Base-by-base conservation (phyloP, 2,888 invertebrate genomes). In the Rhagium mordax region DNA sequence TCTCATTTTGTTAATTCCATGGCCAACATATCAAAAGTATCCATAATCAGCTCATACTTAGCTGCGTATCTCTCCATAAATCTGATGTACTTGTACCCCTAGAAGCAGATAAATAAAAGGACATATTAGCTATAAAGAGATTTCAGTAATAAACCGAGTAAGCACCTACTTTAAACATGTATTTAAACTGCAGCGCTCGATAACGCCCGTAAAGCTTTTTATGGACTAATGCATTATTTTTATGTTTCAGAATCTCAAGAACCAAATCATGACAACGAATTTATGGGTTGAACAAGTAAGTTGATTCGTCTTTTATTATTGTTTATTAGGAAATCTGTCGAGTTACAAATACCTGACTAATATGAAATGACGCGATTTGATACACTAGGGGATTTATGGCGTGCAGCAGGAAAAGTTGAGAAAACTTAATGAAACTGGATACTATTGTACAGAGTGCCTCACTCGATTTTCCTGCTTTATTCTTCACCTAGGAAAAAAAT, bases 211-310 rank as follows among this genome's bases (percentile, higher is more conserved):
- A 4, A n/a, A 41, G 41, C 3, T 41, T 27, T 29, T 59, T 59
- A 47, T 61, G 6, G 29, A 60, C 15, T 15, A 20, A 41, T n/a
- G 41, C n/a, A 41, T 64, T 27, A 51, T 71, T 69, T 82, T 81
- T 86, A 85, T 88, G 85, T 93, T 93, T 60, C 92, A 98, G 97
- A 97, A 97, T 89, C 91, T 97, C 86, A 97, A 96, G 90, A 96
- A 97, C 88, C 97, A 97, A 90, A 97, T 97, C 86, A 96, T 97
- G 96, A 97, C 96, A 79, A 96, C 97, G 66, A 97, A 97, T 87
- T 91, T 97, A 68, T 97, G 97, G 97, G 95, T 97, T 82, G 95
- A 96, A 88, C 94, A 94, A 91, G 94, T 94, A 89, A 89, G 89
- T 79, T 21, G 24, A 24, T 49, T 51, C 16, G 7, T 20, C 8